phyloP scores from a whole-genome alignment of 1,140 invertebrate genomes.

The Vollenhovia emeryi region DNA sequence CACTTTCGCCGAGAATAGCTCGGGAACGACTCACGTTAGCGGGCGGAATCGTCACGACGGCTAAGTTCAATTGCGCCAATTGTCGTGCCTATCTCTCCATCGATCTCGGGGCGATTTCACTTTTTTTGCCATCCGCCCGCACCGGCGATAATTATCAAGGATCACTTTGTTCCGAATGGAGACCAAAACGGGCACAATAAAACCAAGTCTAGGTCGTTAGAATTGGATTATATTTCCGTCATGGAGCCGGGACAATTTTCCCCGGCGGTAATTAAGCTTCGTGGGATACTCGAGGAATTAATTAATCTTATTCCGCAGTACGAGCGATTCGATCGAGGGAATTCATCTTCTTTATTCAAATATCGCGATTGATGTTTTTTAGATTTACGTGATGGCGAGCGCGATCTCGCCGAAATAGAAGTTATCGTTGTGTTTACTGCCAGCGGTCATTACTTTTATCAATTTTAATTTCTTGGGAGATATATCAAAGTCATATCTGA shows the following conservation, averaged over 20 bases:
- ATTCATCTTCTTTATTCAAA: not conserved
- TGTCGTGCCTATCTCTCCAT: not conserved
- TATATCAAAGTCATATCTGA: conserved; percentile 26
- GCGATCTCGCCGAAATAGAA: not conserved
- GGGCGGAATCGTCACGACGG: not conserved
- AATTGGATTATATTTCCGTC: conserved; percentile 25
- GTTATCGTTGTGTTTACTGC: conserved; percentile 26
- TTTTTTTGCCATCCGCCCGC: conserved; percentile 24
- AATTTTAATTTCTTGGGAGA: conserved; percentile 1
- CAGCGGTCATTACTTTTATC: not conserved
- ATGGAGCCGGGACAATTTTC: conserved; percentile 11
- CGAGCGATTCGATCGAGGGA: not conserved
- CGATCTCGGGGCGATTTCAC: conserved; percentile 15
- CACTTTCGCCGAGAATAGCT: not conserved
- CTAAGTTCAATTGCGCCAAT: conserved; percentile 23
- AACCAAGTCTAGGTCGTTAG: conserved; percentile 29
- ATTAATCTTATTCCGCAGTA: conserved; percentile 1
- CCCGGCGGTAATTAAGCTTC: conserved; percentile 33
- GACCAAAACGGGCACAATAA: conserved; percentile 4
- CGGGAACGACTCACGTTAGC: conserved; percentile 10
- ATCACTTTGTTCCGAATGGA: conserved; percentile 41
- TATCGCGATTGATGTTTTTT: not conserved
- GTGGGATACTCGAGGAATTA: not conserved
- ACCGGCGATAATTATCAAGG: conserved; percentile 33
- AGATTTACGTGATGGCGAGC: not conserved